Evolutionary conservation across 2,797 vertebrate genomes (phyloP), one percentile per base, ranked within the genome.

Genomic region (Crax fasciolata): DNA sequence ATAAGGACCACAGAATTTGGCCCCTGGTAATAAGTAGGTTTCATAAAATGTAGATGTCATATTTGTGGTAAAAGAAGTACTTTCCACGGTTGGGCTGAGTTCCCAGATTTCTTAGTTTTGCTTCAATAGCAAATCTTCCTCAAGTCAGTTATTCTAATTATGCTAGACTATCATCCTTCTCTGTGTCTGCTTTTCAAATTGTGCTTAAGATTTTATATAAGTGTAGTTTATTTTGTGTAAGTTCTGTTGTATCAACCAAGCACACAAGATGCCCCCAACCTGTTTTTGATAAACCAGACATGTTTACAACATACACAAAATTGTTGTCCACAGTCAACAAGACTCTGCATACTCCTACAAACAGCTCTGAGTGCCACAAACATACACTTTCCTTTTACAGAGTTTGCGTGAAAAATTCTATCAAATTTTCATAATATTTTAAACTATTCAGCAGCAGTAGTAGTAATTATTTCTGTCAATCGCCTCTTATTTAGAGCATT

Each of bases 61-160:
- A 97, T 93, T 97, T 97, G 98, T 78, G 98, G 98, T 97, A 78
- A 97, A 72, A 97, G 93, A 94, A 96, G 96, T 96, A 97, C 97
- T 98, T 98, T 98, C 97, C 98, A 97, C 72, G 94, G 97, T 96
- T 97, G 97, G 94, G 97, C 97, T 94, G 76, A 59, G 67, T 97
- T 97, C 97, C 97, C 97, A 96, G 97, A 97, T 97, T 97, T 94
- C 90, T 91, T 57, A 72, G 72, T 96, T 97, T 94, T 97, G 92
- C 95, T 97, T 96, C 68, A 94, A 93, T 94, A 96, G 95, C 96
- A 96, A 93, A 96, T 97, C 93, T 97, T 84, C 57, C 70, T 87
- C 84, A 55, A 93, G 88, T 93, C 88, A 85, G 70, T 81, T 89
- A 79, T 94, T 94, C 94, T 97, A 97, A 96, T 81, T 92, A 95